phyloP scores from a whole-genome alignment of 2,113 vertebrate species.

The Megalops atlanticus region DNA sequence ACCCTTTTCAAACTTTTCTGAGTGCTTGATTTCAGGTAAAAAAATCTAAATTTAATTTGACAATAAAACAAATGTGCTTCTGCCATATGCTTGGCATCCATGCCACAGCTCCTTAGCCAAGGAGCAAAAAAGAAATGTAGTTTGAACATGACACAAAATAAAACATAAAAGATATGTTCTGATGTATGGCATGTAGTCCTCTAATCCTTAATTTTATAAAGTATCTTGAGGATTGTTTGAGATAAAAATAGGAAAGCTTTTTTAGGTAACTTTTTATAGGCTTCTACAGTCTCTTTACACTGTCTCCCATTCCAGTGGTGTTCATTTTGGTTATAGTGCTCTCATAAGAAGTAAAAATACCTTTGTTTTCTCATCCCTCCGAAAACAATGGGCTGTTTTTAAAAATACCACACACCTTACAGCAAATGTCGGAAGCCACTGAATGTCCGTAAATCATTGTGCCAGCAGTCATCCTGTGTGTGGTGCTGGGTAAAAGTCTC shows the following conservation, averaged over 20 bases:
- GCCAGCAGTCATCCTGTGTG: not conserved
- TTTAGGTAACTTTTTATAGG: slow-evolving; percentile 38
- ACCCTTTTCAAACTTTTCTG: too few species aligned
- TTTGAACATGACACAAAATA: too few species aligned
- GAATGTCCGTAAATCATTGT: not conserved
- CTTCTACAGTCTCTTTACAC: slow-evolving; percentile 58
- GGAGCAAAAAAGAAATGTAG: too few species aligned
- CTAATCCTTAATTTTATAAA: too few species aligned
- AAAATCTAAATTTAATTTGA: too few species aligned
- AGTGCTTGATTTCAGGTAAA: too few species aligned
- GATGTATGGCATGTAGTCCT: too few species aligned
- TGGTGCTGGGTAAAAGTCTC: not conserved
- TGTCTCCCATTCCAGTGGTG: slow-evolving; percentile 53
- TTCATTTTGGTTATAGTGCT: slow-evolving; percentile 55
- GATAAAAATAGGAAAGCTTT: not conserved
- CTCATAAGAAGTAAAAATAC: slow-evolving; percentile 69
- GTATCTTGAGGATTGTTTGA: not conserved
- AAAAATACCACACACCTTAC: slow-evolving; percentile 45
- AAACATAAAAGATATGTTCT: too few species aligned
- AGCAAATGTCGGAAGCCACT: not conserved
- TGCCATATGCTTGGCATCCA: too few species aligned
- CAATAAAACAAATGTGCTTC: too few species aligned
- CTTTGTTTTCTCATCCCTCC: slow-evolving; percentile 70
- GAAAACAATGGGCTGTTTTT: slow-evolving; percentile 68
- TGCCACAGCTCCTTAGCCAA: too few species aligned